Base-by-base conservation (phyloP, 2,888 invertebrate species). In the Tachystola acroxantha region DNA sequence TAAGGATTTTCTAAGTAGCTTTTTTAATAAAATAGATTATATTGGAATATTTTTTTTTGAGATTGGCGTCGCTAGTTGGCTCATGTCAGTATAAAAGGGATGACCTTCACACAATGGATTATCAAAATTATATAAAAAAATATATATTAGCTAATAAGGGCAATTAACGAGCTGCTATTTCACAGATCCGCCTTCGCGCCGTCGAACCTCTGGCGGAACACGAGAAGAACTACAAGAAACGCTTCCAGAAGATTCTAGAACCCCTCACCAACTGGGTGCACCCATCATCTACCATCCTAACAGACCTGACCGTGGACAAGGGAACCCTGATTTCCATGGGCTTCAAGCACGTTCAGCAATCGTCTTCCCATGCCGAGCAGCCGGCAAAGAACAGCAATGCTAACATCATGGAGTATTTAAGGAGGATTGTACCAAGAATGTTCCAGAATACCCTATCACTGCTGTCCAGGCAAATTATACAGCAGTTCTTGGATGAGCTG, bases 401-500 rank as follows among this genome's bases (percentile, higher is more conserved):
- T 0, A 91, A 92, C 36, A 93, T 96, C 5, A 96, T 96, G 96
- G 95, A 96, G 59, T 96, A 96, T 64, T 74, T 96, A 45, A 85
- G 95, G 19, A 89, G 93, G 45, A 94, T 95, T 36, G 95, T 96
- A 2, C 96, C 96, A 0, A 89, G 95, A 57, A 96, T 96, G 95
- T 96, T 96, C 79, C 93, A 96, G 82, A 96, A 95, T 51, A 96
- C 96, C 0, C 73, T 96, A 5, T 94, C 95, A 7, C 68, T 95
- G 46, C 78, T 96, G 0, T 95, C 94, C 1, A 88, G 94, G 31
- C 94, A 93, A 73, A 94, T 96, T 66, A 95, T 96, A 56, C 96
- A 96, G 70, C 95, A 96, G 70, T 96, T 96, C 71, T 78, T 96
- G 46, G 96, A 96, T 66, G 96, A 96, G 63, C 76, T 96, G 10